Evolutionary conservation across 2,797 vertebrate genomes (phyloP).

Genomic region (Cichlasoma orientale): DNA sequence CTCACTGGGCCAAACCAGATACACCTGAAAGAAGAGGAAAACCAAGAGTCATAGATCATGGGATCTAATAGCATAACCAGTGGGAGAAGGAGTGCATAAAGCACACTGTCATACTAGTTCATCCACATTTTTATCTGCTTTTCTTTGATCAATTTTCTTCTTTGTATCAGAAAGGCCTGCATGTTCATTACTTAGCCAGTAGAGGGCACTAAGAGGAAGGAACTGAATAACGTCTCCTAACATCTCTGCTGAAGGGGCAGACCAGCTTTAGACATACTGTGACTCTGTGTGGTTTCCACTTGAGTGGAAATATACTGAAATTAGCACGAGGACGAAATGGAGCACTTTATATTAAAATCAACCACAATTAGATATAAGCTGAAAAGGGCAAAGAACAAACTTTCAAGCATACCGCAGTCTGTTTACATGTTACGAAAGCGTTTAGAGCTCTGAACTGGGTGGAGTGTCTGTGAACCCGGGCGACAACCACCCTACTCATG

Average conservation of each 20-base stretch:
- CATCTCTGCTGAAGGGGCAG: neutral
- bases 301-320: neutral
- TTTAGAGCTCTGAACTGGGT: conserved; percentile 8
- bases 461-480: conserved; percentile 36
- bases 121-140: neutral
- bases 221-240: neutral
- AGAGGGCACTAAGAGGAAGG: conserved; percentile 62
- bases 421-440: neutral
- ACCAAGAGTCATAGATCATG: neutral
- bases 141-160: neutral
- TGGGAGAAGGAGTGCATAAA: neutral
- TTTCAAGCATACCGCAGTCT: neutral
- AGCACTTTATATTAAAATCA: conserved; percentile 7
- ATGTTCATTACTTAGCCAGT: conserved; percentile 30
- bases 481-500: conserved; percentile 28
- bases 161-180: neutral
- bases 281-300: neutral
- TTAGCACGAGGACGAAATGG: neutral
- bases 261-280: neutral
- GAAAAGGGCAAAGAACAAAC: neutral
- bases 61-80: neutral
- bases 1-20: neutral
- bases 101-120: neutral
- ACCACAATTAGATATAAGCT: neutral
- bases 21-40: neutral